These are phyloP conservation scores for Hofmannophila pseudospretella DNA, from an alignment of 2,888 invertebrate genomes.

Conservation along the genomic window DNA sequence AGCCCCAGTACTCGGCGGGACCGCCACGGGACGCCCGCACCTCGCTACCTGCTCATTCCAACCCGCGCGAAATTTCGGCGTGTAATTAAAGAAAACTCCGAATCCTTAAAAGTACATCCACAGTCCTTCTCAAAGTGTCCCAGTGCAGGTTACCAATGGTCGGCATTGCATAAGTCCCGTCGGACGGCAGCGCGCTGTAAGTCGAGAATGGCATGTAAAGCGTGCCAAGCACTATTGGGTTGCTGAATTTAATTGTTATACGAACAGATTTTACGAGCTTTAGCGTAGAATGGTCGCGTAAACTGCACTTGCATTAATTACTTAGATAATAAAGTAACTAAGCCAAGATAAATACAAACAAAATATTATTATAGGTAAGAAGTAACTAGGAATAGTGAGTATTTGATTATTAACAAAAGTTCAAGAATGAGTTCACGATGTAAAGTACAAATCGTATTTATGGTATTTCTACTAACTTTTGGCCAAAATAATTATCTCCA, in stretches of 20 bases:
- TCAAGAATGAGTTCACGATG: no score
- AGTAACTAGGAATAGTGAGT: no score
- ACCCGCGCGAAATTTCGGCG: not conserved
- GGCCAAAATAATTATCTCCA: no score
- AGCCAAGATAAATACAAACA: no score
- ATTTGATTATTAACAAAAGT: no score
- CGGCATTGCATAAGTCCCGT: not conserved
- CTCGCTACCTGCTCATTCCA: constrained; percentile 5
- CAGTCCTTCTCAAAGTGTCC: not conserved
- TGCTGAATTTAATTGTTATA: not conserved
- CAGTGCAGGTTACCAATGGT: not conserved
- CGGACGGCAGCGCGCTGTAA: constrained; percentile 34
- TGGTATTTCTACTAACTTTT: no score
- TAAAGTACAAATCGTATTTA: no score
- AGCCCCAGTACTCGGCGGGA: constrained; percentile 45
- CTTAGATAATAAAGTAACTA: no score
- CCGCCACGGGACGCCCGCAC: constrained; percentile 36
- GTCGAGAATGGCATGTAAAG: constrained; percentile 29
- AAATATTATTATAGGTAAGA: no score
- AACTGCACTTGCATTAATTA: no score
- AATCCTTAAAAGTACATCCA: not conserved
- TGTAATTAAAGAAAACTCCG: not conserved
- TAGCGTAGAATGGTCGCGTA: no score
- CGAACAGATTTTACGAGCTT: no score
- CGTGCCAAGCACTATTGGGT: constrained; percentile 11